Conservation (phyloP, 2,113 vertebrate species). For the Leucoraja erinaceus region DNA sequence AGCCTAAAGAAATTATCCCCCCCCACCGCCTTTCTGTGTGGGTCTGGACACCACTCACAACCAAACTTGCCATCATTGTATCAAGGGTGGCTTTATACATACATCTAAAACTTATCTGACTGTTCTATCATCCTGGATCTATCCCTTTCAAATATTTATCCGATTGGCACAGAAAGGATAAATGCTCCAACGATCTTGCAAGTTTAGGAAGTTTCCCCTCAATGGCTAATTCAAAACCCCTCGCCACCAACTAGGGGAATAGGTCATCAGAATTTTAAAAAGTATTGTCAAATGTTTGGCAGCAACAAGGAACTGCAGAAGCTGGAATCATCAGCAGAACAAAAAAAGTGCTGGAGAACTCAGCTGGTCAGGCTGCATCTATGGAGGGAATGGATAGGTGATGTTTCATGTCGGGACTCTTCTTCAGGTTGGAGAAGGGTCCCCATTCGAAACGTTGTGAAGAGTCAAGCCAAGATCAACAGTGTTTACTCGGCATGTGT, state of each 20-base stretch:
- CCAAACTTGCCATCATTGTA: background rate
- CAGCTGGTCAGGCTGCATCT: too few species aligned
- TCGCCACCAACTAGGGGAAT: background rate
- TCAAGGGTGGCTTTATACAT: background rate
- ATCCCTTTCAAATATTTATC: background rate
- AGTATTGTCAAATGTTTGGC: background rate
- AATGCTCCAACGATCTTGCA: background rate
- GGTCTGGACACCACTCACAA: background rate
- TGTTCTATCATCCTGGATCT: background rate
- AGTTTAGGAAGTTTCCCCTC: background rate
- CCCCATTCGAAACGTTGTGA: too few species aligned
- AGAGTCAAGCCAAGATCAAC: too few species aligned
- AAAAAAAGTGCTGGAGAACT: too few species aligned
- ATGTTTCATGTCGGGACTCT: too few species aligned
- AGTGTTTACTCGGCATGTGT: too few species aligned
- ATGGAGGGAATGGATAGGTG: too few species aligned
- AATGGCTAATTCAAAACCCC: background rate
- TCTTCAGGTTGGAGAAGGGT: too few species aligned
- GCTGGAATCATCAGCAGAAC: too few species aligned
- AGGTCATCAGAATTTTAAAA: background rate
- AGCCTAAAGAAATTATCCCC: background rate
- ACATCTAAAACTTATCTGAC: background rate
- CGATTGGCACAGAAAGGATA: background rate
- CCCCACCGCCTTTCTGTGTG: background rate
- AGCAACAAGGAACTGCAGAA: too few species aligned